Evolutionary conservation across 2,797 vertebrate species (phyloP), one percentile per base, ranked within the genome.

Genomic region (Coregonus sp.): DNA sequence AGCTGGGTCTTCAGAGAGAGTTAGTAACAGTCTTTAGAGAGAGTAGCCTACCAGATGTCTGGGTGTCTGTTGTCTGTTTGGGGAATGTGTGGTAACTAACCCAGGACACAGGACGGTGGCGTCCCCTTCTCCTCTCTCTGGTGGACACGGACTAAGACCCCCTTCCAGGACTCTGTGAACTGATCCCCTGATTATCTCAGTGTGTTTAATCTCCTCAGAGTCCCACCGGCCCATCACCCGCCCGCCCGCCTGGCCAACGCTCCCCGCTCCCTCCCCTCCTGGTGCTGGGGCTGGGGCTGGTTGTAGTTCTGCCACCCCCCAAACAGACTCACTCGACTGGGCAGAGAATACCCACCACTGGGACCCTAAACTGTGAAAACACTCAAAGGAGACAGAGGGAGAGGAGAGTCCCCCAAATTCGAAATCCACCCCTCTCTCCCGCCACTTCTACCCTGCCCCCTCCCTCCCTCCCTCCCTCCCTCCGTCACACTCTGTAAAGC

Each of bases 361-460:
- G 91, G 91, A 87, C 89, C 91, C 90, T 94, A 93, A 95, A 94
- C 93, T 95, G 93, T 94, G 94, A 95, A 94, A 94, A 94, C 92
- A 91, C 87, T 95, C 94, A 94, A 95, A 84, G 84, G 90, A 89
- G 77, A 88, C 84, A 1, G 81, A 89, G 89, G 84, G 89, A 78
- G 90, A 81, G 89, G 86, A 16, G 56, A 91, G 85, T 89, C 86
- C 86, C 74, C 86, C 81, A 89, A 90, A 87, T 87, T 89, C 89
- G 86, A 83, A 25, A 69, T 82, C 72, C 83, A 82, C 37, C 83
- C 65, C 52, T 66, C 73, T 67, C 63, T 37, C 82, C 75, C 79
- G 83, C 51, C 86, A 79, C 81, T 81, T 84, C 59, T 77, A 76
- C 79, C 78, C 37, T 68, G 63, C 14, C 50, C 40, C 40, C 40